Percentiles rank a stretch among this genome's conserved stretches.
Conservation (phyloP, 2,888 invertebrate species). For the Stictocephala bisonia region DNA sequence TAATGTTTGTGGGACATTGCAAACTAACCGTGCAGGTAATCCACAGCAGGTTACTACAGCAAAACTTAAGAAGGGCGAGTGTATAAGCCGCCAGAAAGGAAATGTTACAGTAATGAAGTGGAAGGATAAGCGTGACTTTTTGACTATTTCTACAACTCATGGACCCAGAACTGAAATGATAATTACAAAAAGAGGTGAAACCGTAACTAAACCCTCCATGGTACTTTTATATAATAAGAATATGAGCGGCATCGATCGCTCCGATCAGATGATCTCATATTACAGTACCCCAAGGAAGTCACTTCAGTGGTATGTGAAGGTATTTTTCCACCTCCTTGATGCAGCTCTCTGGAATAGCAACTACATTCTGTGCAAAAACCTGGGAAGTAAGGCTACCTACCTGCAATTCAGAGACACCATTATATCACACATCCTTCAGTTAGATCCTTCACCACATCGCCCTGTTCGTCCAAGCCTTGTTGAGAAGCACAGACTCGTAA, state of each 20-base stretch:
- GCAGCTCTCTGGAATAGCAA: too few species aligned
- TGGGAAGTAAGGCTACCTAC: constrained; percentile 10
- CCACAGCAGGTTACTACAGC: constrained; percentile 6
- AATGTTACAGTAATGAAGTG: constrained; percentile 36
- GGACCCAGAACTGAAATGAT: constrained; percentile 36
- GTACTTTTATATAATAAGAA: constrained; percentile 18
- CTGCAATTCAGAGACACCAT: constrained; percentile 19
- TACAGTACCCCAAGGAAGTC: constrained; percentile 32
- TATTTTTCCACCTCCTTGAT: constrained; percentile 10
- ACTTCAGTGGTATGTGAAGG: constrained; percentile 27
- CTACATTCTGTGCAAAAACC: background rate
- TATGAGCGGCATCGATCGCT: constrained; percentile 39
- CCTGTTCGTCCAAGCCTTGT: background rate
- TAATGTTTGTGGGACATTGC: constrained; percentile 26
- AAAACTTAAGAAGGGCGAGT: constrained; percentile 7
- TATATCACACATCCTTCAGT: background rate
- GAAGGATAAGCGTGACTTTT: constrained; percentile 26
- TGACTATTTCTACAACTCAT: constrained; percentile 40
- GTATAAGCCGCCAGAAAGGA: constrained; percentile 20
- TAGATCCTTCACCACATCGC: background rate
- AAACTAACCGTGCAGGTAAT: constrained; percentile 10
- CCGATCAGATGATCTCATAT: too few species aligned
- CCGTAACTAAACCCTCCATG: too few species aligned
- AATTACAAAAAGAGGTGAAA: constrained; percentile 27
- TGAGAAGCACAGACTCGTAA: background rate